phyloP scores from a whole-genome alignment of 2,888 invertebrate species.

The Thecocarcelia acutangulata region DNA sequence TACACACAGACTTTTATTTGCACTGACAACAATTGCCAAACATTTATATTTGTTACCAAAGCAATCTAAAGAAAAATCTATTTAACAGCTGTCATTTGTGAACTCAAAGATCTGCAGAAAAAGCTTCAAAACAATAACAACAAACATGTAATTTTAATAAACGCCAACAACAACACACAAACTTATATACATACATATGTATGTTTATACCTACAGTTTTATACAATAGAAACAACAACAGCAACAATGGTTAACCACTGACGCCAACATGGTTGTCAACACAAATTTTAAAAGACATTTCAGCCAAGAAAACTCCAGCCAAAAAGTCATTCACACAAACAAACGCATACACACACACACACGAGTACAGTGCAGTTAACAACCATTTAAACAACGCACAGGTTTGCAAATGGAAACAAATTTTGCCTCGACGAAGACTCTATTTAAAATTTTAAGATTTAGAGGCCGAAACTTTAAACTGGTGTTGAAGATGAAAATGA shows the following conservation, averaged over 20 bases:
- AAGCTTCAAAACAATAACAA: slow-evolving; percentile 12
- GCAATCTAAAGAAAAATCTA: slow-evolving; percentile 33
- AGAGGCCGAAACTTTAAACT: background rate
- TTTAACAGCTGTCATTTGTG: slow-evolving; percentile 62
- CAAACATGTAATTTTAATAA: slow-evolving; percentile 7
- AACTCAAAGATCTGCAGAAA: slow-evolving; percentile 40
- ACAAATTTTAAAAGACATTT: slow-evolving; percentile 65
- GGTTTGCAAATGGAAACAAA: slow-evolving; percentile 8
- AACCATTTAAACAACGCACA: background rate
- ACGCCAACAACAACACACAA: slow-evolving; percentile 3
- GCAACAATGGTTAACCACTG: slow-evolving; percentile 64
- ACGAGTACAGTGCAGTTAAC: background rate
- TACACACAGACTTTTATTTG: no score
- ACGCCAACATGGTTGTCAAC: slow-evolving; percentile 68
- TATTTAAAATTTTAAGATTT: slow-evolving; percentile 32
- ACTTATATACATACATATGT: background rate
- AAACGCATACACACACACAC: background rate
- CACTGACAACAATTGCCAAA: slow-evolving; percentile 26
- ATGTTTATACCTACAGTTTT: no score
- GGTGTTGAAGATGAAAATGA: slow-evolving; percentile 31
- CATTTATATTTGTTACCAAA: slow-evolving; percentile 31
- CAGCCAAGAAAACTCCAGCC: slow-evolving; percentile 34
- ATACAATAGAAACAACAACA: slow-evolving; percentile 8
- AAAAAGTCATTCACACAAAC: slow-evolving; percentile 9
- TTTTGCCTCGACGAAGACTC: slow-evolving; percentile 32